These are phyloP conservation scores for Nemurella pictetii DNA, from an alignment of 2,888 invertebrate genomes.

Conservation along the genomic window DNA sequence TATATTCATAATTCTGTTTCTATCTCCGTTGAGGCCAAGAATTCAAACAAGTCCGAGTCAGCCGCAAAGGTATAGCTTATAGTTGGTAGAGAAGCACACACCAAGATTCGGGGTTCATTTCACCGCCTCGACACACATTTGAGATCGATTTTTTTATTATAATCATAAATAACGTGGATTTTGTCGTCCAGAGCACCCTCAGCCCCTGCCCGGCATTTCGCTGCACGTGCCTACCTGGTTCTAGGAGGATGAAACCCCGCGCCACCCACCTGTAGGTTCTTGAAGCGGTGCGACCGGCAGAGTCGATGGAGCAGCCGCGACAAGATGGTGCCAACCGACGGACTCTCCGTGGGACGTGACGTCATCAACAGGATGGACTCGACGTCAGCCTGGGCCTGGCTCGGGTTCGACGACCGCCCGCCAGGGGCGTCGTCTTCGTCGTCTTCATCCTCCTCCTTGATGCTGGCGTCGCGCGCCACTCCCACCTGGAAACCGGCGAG, in stretches of 20 bases:
- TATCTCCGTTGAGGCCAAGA: no score
- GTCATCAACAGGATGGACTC: slow-evolving; percentile 42
- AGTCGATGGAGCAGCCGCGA: slow-evolving; percentile 60
- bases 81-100: no score
- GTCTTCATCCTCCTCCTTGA: slow-evolving; percentile 46
- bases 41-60: no score
- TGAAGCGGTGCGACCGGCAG: slow-evolving; percentile 76
- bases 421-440: slow-evolving; percentile 37
- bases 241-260: no score
- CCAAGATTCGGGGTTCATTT: no score
- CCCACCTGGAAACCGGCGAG: slow-evolving; percentile 33
- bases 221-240: no score
- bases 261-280: slow-evolving; percentile 74
- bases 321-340: slow-evolving; percentile 46
- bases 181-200: no score
- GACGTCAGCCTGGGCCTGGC: slow-evolving; percentile 39
- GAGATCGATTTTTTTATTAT: background rate
- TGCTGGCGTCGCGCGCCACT: slow-evolving; percentile 42
- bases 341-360: slow-evolving; percentile 25
- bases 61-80: no score
- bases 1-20: no score
- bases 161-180: no score
- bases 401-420: slow-evolving; percentile 30
- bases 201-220: no score
- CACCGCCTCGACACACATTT: background rate